phyloP scores from a whole-genome alignment of 2,113 vertebrate genomes.

The Pedetes capensis region DNA sequence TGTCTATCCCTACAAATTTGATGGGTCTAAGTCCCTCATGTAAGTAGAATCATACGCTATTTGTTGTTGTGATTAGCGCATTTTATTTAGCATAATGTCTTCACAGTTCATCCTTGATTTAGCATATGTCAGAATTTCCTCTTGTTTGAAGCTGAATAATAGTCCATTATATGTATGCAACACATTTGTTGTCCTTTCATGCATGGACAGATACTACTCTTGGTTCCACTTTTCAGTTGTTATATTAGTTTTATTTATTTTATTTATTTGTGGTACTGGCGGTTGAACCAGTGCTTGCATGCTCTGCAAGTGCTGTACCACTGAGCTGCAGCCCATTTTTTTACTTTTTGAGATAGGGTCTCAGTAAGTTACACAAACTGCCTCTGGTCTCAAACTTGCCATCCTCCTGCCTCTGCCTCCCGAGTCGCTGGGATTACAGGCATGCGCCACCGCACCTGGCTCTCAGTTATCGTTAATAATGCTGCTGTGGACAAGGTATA shows the following conservation, averaged over 20 bases:
- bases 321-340: too few species aligned
- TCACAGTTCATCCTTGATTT: fast-evolving
- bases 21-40: fast-evolving
- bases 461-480: fast-evolving
- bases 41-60: fast-evolving
- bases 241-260: too few species aligned
- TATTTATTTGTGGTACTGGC: too few species aligned
- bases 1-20: not conserved
- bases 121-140: not conserved
- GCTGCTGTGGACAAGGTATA: fast-evolving
- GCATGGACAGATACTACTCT: fast-evolving
- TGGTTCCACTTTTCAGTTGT: not conserved
- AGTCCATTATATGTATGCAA: too few species aligned
- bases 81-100: not conserved
- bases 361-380: too few species aligned
- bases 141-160: not conserved
- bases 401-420: too few species aligned
- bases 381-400: too few species aligned
- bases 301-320: too few species aligned
- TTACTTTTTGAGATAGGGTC: too few species aligned
- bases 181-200: not conserved
- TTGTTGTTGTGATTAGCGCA: not conserved
- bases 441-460: too few species aligned
- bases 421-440: too few species aligned
- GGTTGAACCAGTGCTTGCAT: too few species aligned